A percentile compares a stretch with the other conserved stretches of the same genome.
Evolutionary conservation across 2,113 vertebrate genomes (phyloP).

Genomic region (Smithornis capensis): DNA sequence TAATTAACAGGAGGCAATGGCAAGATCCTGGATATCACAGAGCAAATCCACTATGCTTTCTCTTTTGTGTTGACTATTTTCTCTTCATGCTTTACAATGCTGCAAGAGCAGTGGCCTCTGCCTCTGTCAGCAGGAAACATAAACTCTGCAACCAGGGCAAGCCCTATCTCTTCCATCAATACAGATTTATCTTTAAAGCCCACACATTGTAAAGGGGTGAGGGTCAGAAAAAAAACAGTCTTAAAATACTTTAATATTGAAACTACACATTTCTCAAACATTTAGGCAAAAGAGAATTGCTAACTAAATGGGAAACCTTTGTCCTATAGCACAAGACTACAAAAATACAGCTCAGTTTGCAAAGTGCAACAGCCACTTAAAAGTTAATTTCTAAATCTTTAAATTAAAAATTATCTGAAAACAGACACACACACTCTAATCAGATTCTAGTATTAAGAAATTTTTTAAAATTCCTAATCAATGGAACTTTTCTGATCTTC

Average conservation of each 20-base stretch:
- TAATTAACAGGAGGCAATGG: constrained; percentile 30
- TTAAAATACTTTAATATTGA: neutral
- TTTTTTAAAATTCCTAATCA: neutral
- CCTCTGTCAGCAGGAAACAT: neutral
- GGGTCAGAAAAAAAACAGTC: neutral
- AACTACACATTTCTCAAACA: neutral
- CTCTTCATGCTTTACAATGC: neutral
- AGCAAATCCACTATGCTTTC: neutral
- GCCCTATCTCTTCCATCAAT: neutral
- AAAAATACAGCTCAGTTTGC: neutral
- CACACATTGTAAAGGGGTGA: neutral
- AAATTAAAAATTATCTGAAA: neutral
- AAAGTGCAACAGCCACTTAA: neutral
- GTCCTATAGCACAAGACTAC: neutral
- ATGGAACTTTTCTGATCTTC: neutral
- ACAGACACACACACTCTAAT: neutral
- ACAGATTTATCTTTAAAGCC: neutral
- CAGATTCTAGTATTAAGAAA: neutral
- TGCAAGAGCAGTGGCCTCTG: neutral
- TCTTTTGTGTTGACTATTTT: neutral
- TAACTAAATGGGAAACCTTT: neutral
- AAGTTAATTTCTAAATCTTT: neutral
- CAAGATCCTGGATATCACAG: constrained; percentile 1
- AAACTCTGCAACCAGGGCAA: neutral
- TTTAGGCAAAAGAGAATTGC: neutral